Evolutionary conservation across 35 echinoderm and acorn worm genomes (phyloP).

Genomic region (Acanthaster planci): DNA sequence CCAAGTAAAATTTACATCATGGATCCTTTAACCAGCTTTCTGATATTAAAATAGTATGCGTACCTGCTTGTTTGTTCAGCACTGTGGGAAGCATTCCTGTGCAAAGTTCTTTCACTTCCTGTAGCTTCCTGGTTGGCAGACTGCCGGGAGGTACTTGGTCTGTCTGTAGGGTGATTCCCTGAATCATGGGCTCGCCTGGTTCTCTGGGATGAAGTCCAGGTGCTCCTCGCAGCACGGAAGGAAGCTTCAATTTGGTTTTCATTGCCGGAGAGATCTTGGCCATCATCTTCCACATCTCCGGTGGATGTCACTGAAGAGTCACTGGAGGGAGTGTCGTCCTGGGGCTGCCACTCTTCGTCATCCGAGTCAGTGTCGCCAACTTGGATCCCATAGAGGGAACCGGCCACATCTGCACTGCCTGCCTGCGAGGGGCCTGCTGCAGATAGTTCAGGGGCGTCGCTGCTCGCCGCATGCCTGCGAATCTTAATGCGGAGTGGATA

Average conservation of each 20-base stretch:
- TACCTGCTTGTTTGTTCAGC: no score
- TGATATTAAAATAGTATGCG: no score
- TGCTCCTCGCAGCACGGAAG: not conserved
- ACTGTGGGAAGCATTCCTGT: no score
- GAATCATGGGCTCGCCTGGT: no score
- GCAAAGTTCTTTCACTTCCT: no score
- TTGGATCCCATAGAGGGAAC: not conserved
- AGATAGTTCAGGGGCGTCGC: not conserved
- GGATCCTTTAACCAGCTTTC: no score
- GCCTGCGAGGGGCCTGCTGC: not conserved
- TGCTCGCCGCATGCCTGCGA: not conserved
- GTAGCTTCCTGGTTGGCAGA: no score
- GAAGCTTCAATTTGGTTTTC: not conserved
- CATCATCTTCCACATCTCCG: not conserved
- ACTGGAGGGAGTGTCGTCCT: not conserved
- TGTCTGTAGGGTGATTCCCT: no score
- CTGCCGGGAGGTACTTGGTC: no score
- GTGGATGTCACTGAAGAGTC: not conserved
- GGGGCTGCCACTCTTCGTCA: not conserved
- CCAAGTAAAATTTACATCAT: no score
- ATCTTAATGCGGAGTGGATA: not conserved
- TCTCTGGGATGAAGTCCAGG: no score
- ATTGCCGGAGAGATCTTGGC: not conserved
- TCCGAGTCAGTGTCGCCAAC: conserved; percentile 9
- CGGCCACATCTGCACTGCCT: not conserved